These are phyloP conservation scores for Epizoanthus illoricatus DNA, from an alignment of 92 coral and sea anemone species.

Conservation along the genomic window DNA sequence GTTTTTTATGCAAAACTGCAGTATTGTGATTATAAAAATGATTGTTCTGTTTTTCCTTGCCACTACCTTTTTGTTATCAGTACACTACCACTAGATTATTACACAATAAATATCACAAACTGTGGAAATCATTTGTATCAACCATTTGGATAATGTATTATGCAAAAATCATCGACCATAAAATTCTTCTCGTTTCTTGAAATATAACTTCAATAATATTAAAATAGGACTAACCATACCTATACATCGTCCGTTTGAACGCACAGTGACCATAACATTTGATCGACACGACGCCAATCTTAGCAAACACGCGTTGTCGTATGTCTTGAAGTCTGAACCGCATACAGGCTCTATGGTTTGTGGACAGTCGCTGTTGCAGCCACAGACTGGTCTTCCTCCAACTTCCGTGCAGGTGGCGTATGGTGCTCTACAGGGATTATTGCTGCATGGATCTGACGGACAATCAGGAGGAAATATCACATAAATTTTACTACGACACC, in stretches of 20 bases:
- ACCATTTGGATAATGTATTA: no score
- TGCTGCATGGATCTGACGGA: conserved; percentile 27
- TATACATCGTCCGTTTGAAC: conserved; percentile 20
- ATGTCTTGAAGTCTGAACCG: conserved; percentile 35
- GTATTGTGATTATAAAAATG: no score
- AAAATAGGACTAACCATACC: not conserved
- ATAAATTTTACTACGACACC: not conserved
- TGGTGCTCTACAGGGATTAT: conserved; percentile 23
- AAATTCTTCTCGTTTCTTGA: no score
- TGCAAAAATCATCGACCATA: no score
- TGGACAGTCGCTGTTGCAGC: conserved; percentile 9
- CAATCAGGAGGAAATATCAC: no score
- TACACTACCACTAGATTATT: no score
- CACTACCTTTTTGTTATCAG: no score
- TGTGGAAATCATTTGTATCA: no score
- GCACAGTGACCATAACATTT: not conserved
- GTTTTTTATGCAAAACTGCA: no score
- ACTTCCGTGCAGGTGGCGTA: conserved; percentile 13
- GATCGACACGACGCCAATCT: conserved; percentile 1
- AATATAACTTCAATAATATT: no score
- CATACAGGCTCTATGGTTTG: not conserved
- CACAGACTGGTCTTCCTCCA: conserved; percentile 6
- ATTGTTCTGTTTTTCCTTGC: no score
- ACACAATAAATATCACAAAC: no score
- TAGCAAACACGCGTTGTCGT: conserved; percentile 25